phyloP scores from a whole-genome alignment of 2,113 vertebrate genomes.

The Elgaria multicarinata region DNA sequence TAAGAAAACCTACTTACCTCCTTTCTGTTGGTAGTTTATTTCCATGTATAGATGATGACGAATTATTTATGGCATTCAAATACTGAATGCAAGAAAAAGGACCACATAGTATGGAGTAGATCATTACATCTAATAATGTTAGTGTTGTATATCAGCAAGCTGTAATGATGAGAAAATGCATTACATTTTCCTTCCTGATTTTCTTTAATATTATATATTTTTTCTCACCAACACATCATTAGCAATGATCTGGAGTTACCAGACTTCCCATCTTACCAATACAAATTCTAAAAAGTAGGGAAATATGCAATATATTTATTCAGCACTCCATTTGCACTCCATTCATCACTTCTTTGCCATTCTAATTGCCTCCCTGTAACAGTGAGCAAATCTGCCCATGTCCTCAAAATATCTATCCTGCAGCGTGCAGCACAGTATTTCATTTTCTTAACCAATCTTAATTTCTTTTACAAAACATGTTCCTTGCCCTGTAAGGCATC shows the following conservation, averaged over 20 bases:
- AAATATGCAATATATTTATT: conserved; percentile 35
- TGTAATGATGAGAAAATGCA: background rate
- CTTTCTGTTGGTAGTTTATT: background rate
- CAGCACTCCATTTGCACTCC: accelerated
- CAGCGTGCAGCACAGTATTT: background rate
- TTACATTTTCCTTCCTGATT: background rate
- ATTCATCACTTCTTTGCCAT: conserved; percentile 46
- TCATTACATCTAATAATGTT: background rate
- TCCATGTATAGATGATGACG: background rate
- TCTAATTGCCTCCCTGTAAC: background rate
- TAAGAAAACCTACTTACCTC: background rate
- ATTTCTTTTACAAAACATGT: background rate
- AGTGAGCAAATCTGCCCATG: background rate
- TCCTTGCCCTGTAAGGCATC: background rate
- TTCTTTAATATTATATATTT: conserved; percentile 7
- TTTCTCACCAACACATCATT: conserved; percentile 2
- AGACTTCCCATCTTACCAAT: background rate
- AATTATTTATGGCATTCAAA: background rate
- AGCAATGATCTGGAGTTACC: accelerated
- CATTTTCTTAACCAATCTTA: background rate
- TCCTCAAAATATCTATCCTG: conserved; percentile 16
- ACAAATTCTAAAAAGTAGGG: conserved; percentile 10
- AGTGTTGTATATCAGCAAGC: background rate
- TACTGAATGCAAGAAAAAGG: background rate
- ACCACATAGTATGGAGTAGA: background rate